phyloP scores from a whole-genome alignment of 2,113 vertebrate genomes.

The zebrafish (Danio rerio) region GRCz12tu NC_133191.1:48682501-48683000 shows the following conservation, averaged over 20 bases:
- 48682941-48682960: slow-evolving; percentile 62
- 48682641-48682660: no score
- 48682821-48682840: slow-evolving; percentile 42
- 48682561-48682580: no score
- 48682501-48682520: no score
- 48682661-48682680: background rate
- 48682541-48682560: no score
- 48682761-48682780: slow-evolving; percentile 23
- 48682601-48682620: no score
- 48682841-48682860: slow-evolving; percentile 37
- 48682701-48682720: background rate
- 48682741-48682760: slow-evolving; percentile 8
- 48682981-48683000: slow-evolving; percentile 75
- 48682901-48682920: slow-evolving; percentile 64
- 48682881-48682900: slow-evolving; percentile 50
- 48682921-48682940: slow-evolving; percentile 60
- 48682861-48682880: background rate
- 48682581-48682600: no score
- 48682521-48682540: no score
- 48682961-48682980: slow-evolving; percentile 60
- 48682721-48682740: background rate
- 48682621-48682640: no score
- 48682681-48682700: background rate
- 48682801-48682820: slow-evolving; percentile 43
- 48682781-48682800: slow-evolving; percentile 12